Base-by-base conservation (phyloP, 2,797 vertebrate species). In the Capromys pilorides region DNA sequence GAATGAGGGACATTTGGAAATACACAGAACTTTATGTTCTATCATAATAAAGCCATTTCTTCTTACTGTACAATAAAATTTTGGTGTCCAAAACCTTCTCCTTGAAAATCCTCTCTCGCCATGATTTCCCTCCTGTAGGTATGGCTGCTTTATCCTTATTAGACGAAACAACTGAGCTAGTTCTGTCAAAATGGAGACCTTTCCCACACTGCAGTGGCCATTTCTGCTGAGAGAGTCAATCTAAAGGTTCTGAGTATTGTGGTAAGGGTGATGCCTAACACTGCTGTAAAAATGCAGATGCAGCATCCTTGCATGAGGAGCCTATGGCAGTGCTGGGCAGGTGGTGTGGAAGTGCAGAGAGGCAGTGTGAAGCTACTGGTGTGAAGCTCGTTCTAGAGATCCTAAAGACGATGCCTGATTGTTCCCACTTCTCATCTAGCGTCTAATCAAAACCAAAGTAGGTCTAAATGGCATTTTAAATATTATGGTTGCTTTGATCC, bases 31-130 rank as follows among this genome's bases (percentile, higher is more conserved):
- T 69, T 77, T 88, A 13, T 89, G 4, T 84, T 36, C 14, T 24
- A 89, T 90, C 45, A 62, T 2, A 85, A 6, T 16, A 71, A 86
- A 84, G 3, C 49, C 78, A 39, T 92, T 88, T 90, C 64, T 14
- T 73, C 78, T 87, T 13, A 69, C 10, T 49, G 79, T 67, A 61
- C 39, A 94, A 77, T 93, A 84, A 94, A 93, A 77, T 91, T 57
- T 82, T 86, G 86, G 86, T 92, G 45, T 66, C 82, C 85, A 62
- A 91, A 51, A 88, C 41, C 94, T n/a, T 84, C 24, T 75, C 92
- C 13, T 92, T 94, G 66, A 95, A 94, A 92, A 92, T 66, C 26
- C 59, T 87, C 62, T 87, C 87, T 91, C 41, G 21, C 41, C 93
- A 73, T 85, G 2, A 41, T 92, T 95, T 88, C 51, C 78, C 45